phyloP scores from a whole-genome alignment of 2,797 vertebrate genomes.

The Spheniscus humboldti region DNA sequence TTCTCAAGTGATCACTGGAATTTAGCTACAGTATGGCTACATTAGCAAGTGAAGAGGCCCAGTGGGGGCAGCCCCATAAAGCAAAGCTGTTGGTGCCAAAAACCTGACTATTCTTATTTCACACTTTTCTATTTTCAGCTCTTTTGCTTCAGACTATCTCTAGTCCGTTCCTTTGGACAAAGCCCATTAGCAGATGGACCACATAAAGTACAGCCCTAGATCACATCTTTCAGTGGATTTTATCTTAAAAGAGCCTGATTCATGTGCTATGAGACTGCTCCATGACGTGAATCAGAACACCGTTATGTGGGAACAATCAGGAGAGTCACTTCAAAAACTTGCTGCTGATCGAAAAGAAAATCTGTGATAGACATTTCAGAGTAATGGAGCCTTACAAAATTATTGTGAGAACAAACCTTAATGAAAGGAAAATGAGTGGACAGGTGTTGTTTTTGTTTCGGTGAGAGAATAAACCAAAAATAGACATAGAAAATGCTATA shows the following conservation, averaged over 20 bases:
- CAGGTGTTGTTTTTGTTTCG: not conserved
- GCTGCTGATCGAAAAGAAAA: not conserved
- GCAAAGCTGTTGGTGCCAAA: not conserved
- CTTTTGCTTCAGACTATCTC: not conserved
- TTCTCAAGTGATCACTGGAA: not conserved
- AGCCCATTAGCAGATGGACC: not conserved
- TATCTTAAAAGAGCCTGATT: not conserved
- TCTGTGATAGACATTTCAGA: not conserved
- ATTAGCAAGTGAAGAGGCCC: not conserved
- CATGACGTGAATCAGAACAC: not conserved
- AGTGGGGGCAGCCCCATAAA: not conserved
- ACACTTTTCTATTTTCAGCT: not conserved
- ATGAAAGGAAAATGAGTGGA: not conserved
- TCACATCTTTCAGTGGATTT: not conserved
- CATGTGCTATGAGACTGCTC: not conserved
- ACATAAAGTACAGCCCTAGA: not conserved
- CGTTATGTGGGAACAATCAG: not conserved
- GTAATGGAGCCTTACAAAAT: not conserved
- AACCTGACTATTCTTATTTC: not conserved
- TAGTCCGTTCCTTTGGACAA: not conserved
- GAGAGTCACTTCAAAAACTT: slow-evolving; percentile 1
- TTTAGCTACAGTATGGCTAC: not conserved
- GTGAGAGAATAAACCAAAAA: not conserved
- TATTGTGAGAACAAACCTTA: not conserved
- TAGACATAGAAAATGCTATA: not conserved